Base-by-base conservation (phyloP, 2,113 vertebrate genomes). In the Rana temporaria region DNA sequence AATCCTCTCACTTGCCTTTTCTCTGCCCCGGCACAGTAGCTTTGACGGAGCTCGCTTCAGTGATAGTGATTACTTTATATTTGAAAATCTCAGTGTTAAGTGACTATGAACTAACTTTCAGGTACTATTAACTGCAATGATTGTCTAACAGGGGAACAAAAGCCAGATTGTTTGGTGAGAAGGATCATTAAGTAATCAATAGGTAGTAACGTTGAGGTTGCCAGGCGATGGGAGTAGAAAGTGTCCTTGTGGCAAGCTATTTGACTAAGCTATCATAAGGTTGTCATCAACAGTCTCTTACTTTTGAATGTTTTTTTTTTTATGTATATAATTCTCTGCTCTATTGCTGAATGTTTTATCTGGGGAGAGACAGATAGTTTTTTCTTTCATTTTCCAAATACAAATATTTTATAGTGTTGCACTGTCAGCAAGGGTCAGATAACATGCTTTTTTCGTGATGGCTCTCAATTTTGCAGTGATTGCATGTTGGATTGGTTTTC, bases 171-270 rank as follows among this genome's bases (percentile, higher is more conserved):
- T 4, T 52, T 70, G 65, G 17, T 69, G 84, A 26, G 79, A 79
- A 76, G 8, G 0, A 57, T 84, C 18, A 79, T 81, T 85, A 85
- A 42, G 34, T 65, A 85, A 84, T 76, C 52, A 85, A 19, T 81
- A 78, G 11, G 48, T 64, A 71, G 11, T 70, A 79, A 84, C 1
- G 26, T 30, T 30, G 26, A 85, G 42, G 20, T 15, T 20, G 53
- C 14, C 0, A 11, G 65, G 11, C 19, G 12, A 0, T 69, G 8
- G 19, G 26, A 30, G 26, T 30, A 30, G 26, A 30, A 30, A 30
- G 20, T 22, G 1, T 73, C 32, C 68, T 30, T 83, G 48, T 74
- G 17, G 57, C 56, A 82, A 48, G 30, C 17, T 38, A 38, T 38
- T 38, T 38, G 34, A 38, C 34, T 38, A 38, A 79, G 24, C 17